Base-by-base conservation (phyloP, 1,140 invertebrate genomes). In the Dendrolimus kikuchii region DNA sequence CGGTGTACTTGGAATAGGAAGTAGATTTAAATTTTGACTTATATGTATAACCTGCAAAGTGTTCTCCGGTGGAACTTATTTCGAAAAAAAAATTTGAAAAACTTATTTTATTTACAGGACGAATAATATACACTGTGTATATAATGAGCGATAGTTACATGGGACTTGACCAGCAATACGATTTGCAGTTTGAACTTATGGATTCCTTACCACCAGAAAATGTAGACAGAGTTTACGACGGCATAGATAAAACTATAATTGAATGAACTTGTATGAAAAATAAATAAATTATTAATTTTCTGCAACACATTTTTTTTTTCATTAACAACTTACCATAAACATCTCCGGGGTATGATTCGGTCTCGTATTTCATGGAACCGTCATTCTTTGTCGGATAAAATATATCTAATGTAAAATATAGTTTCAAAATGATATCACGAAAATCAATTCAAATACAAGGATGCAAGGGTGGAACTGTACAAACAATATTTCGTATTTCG, bases 131-230 rank as follows among this genome's bases (percentile, higher is more conserved):
- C 60, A 95, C 93, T 0, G 68, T 99, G 8, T 99, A 96, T 73
- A 74, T 99, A 7, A 92, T 99, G 88, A 98, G 96, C 51, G 98
- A 99, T 86, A 95, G 93, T 50, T 98, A 99, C 73, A 88, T 99
- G 38, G 98, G 97, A 23, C 88, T 99, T 6, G 98, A 99, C 88
- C 98, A 99, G 73, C 96, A 99, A 74, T 99, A 96, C 71, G 88
- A 92, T 59, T 74, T 95, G 44, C 82, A 90, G 51, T 74, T 94
- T 55, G 91, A 93, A 66, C 80, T 94, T n/a, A 75, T 89, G 8
- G 88, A 89, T 56, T 80, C 88, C 4, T 48, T 88, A 9, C 79
- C 82, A 4, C 55, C 60, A 7, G 84, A 86, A 43, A 71, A 64
- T 0, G 62, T 80, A 4, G 70, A 81, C 5, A 71, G 59, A 62